Base-by-base conservation (phyloP, 2,888 invertebrate species). In the Eupithecia dodoneata region DNA sequence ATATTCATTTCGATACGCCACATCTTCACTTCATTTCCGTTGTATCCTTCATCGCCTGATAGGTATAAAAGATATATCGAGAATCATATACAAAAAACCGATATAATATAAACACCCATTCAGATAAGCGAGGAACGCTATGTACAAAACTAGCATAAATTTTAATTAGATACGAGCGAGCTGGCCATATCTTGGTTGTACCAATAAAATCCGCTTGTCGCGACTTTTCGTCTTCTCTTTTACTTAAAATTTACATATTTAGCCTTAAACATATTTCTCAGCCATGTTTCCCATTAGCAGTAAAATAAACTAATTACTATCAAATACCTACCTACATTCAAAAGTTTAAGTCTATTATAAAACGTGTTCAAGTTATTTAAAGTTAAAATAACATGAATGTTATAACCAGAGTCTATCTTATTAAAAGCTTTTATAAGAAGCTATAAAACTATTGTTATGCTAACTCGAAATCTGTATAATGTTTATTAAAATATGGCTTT, bases 141-240 rank as follows among this genome's bases (percentile, higher is more conserved):
- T 86, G 85, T 85, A 85, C 83, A 83, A 84, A n/a, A 52, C 18
- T 30, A 30, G 30, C 85, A 91, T 90, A 88, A 88, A 89, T 87
- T 89, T 89, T 91, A 90, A 89, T 90, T 90, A 90, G 87, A 87
- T 87, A 83, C 84, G 85, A 80, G 82, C 83, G 83, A 84, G 82
- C 84, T 82, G 86, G 85, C 87, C 84, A 86, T 87, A 85, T 86
- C 86, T 84, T 85, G 79, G 82, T 82, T 85, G 85, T 85, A 83
- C 86, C 84, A 85, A 86, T 90, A 88, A 87, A 87, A 86, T 86
- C 81, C 76, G 49, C n/a, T 15, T 44, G 41, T 63, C 30, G 63
- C 12, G n/a, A 49, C 41, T 49, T 41, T 71, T 59, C 15, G 45
- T 59, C 42, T 7, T 12, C 63, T 10, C 63, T 18, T 3, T 45